Percentiles rank a stretch among this genome's conserved stretches.
Evolutionary conservation across 2,113 vertebrate species (phyloP).

Genomic region (Clarias macrocephalus): DNA sequence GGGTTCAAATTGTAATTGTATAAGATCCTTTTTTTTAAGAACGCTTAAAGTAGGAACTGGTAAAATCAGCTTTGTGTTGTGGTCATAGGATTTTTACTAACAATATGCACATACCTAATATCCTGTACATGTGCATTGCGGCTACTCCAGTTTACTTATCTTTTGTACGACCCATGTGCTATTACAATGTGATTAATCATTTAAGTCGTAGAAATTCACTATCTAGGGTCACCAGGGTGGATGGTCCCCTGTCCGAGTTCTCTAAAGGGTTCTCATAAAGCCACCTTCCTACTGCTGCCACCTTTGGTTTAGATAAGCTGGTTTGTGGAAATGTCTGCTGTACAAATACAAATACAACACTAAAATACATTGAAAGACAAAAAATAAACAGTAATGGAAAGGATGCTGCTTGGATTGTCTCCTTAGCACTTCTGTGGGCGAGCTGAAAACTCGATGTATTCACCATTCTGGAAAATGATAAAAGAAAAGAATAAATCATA

Average conservation of each 20-base stretch:
- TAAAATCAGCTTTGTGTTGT: not conserved
- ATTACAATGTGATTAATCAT: not conserved
- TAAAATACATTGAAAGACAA: not conserved
- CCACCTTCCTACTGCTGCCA: not conserved
- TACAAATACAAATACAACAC: not conserved
- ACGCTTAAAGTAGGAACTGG: not conserved
- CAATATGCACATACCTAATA: slow-evolving; percentile 9
- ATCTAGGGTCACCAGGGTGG: not conserved
- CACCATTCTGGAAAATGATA: slow-evolving; percentile 55
- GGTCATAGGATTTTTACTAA: not conserved
- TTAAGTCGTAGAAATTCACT: not conserved
- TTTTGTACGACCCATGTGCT: not conserved
- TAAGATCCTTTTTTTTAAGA: not conserved
- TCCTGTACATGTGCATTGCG: not conserved
- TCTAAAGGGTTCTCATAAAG: not conserved
- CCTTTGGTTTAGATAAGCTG: not conserved
- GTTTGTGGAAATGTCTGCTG: not conserved
- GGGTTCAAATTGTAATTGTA: not conserved
- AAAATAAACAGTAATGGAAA: not conserved
- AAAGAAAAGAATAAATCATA: slow-evolving; percentile 32
- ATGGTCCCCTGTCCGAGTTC: not conserved
- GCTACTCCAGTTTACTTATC: not conserved
- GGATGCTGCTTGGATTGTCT: not conserved
- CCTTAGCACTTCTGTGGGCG: slow-evolving; percentile 47
- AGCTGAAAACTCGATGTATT: slow-evolving; percentile 55